Evolutionary conservation across 2,888 invertebrate genomes (phyloP).

Genomic region (Patella pellucida): DNA sequence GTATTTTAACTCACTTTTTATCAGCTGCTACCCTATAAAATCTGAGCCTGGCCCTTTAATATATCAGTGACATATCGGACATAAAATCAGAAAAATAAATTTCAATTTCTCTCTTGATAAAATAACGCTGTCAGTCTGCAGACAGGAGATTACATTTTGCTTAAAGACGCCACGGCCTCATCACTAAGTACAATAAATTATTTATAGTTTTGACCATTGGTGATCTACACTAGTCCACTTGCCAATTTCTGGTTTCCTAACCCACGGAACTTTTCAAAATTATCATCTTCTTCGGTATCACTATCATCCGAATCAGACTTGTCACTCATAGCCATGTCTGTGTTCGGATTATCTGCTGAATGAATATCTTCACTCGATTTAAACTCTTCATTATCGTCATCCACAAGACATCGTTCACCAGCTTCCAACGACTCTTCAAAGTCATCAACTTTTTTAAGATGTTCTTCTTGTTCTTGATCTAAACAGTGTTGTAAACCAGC

Average conservation of each 20-base stretch:
- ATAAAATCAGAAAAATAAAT: no score
- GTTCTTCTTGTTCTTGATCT: constrained; percentile 71
- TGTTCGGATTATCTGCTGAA: constrained; percentile 17
- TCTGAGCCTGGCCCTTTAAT: no score
- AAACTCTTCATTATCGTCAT: constrained; percentile 33
- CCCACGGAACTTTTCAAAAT: constrained; percentile 1
- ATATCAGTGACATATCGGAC: no score
- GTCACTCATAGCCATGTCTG: background rate
- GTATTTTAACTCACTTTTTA: no score
- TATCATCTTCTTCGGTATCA: background rate
- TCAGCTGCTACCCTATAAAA: no score
- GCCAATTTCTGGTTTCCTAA: background rate
- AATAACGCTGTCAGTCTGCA: no score
- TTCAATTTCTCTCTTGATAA: no score
- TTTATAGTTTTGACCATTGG: no score
- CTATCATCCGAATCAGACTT: background rate
- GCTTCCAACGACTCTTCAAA: constrained; percentile 20
- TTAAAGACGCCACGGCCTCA: no score
- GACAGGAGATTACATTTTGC: no score
- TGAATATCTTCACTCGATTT: constrained; percentile 39
- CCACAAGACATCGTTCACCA: background rate
- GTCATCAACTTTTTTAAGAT: constrained; percentile 25
- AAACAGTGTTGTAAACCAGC: constrained; percentile 90
- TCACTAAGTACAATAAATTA: no score
- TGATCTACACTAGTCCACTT: no score